Percentiles rank a stretch among this genome's conserved stretches.
Conservation (phyloP, 2,888 invertebrate species). For the Caradrina clavipalpis region DNA sequence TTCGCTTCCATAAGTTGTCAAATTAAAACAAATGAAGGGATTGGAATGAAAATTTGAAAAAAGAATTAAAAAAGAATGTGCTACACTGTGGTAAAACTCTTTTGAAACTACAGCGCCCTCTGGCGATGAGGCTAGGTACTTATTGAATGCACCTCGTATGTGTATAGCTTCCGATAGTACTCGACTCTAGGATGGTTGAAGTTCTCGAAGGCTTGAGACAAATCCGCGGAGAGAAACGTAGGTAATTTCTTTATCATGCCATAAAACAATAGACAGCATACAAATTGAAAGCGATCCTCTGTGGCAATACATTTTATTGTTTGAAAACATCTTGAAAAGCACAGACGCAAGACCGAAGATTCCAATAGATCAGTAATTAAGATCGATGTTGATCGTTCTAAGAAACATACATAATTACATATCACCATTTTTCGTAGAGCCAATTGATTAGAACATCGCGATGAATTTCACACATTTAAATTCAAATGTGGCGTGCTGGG, state of each 20-base stretch:
- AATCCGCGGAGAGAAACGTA: not conserved
- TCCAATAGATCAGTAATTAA: constrained; percentile 2
- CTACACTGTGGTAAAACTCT: too few species aligned
- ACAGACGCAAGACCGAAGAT: not conserved
- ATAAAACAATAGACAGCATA: too few species aligned
- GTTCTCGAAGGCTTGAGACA: not conserved
- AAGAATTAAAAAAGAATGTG: too few species aligned
- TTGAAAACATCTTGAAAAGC: too few species aligned
- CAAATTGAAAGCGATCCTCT: too few species aligned
- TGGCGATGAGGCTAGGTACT: too few species aligned
- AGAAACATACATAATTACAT: not conserved
- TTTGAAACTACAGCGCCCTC: too few species aligned
- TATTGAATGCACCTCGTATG: too few species aligned
- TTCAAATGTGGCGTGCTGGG: constrained; percentile 45
- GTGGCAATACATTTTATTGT: not conserved
- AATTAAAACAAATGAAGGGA: too few species aligned
- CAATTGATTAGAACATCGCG: constrained; percentile 7
- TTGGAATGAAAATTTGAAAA: too few species aligned
- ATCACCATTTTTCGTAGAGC: constrained; percentile 3
- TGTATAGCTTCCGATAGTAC: not conserved
- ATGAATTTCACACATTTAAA: constrained; percentile 36
- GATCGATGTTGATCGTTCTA: not conserved
- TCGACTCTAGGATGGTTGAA: not conserved
- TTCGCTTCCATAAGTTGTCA: too few species aligned
- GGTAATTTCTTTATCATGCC: not conserved